Base-by-base conservation (phyloP, 2,113 vertebrate species). In the Sceloporus undulatus region DNA sequence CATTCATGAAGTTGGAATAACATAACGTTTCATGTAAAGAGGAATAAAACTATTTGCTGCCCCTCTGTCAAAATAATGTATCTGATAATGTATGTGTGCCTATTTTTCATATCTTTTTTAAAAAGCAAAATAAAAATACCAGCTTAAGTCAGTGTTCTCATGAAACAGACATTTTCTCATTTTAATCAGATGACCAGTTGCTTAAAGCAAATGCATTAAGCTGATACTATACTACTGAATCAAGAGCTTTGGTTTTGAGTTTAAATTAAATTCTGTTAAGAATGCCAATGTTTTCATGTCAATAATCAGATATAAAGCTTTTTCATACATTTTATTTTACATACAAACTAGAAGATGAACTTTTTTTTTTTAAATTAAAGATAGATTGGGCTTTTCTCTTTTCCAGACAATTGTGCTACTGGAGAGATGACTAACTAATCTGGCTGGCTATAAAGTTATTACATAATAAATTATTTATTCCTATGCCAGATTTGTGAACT, bases 131-230 rank as follows among this genome's bases (percentile, higher is more conserved):
- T 62, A 75, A 38, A 13, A 18, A 87, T 3, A 38, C 23, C 34
- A 73, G 9, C 79, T 42, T 80, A 59, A 74, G 54, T 73, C 34
- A 42, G 13, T 38, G 40, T 79, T 66, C 48, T 73, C n/a, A 80
- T 86, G 52, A 52, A 75, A 74, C 40, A 54, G 25, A 27, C 11
- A 65, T 71, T 38, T 34, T 54, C 19, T 79, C 48, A 34, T 70
- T 79, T 62, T 87, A 87, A 71, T 70, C 25, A 54, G 76, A 54
- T 25, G 25, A 14, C 27, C 52, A 87, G 52, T 62, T 87, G 34
- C 25, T 38, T 71, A 73, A 73, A 21, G 25, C 18, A 87, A 80
- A 59, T 59, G 18, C 70, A 74, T 87, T 77, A 48, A 77, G 73
- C 40, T 66, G 27, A 71, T 87, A 23, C 48, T 18, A 56, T 59